These are phyloP conservation scores for Anastatus disparis DNA, from an alignment of 1,140 invertebrate species.

Conservation along the genomic window DNA sequence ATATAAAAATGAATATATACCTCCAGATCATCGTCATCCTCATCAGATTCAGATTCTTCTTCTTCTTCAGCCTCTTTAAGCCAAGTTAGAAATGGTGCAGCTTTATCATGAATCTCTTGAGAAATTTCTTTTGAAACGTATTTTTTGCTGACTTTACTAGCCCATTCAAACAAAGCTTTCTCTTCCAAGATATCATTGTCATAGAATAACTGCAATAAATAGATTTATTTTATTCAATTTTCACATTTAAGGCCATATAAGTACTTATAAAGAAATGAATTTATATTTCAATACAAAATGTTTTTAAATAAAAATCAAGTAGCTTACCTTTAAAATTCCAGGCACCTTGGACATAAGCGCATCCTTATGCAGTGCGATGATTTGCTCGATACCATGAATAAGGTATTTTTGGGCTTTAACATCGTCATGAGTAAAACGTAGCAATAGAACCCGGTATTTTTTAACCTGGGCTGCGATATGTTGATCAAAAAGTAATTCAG, in stretches of 20 bases:
- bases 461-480: slow-evolving; percentile 83
- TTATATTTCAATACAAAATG: not conserved
- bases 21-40: slow-evolving; percentile 77
- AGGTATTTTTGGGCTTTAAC: slow-evolving; percentile 94
- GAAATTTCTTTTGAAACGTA: slow-evolving; percentile 92
- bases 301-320: not conserved
- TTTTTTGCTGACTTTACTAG: slow-evolving; percentile 92
- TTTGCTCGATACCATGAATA: slow-evolving; percentile 94
- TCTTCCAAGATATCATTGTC: slow-evolving; percentile 96
- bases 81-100: slow-evolving; percentile 95
- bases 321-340: slow-evolving; percentile 83
- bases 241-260: too few species aligned
- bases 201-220: slow-evolving; percentile 81
- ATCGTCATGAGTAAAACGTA: slow-evolving; percentile 91
- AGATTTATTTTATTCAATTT: slow-evolving; percentile 23
- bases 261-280: not conserved
- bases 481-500: slow-evolving; percentile 90
- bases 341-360: slow-evolving; percentile 87
- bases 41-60: slow-evolving; percentile 78
- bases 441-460: slow-evolving; percentile 76
- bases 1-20: slow-evolving; percentile 41
- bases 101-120: slow-evolving; percentile 91
- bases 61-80: slow-evolving; percentile 97
- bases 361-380: slow-evolving; percentile 85
- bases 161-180: slow-evolving; percentile 93